Evolutionary conservation across 1,140 invertebrate genomes (phyloP).

Genomic region (Latrodectus geometricus): DNA sequence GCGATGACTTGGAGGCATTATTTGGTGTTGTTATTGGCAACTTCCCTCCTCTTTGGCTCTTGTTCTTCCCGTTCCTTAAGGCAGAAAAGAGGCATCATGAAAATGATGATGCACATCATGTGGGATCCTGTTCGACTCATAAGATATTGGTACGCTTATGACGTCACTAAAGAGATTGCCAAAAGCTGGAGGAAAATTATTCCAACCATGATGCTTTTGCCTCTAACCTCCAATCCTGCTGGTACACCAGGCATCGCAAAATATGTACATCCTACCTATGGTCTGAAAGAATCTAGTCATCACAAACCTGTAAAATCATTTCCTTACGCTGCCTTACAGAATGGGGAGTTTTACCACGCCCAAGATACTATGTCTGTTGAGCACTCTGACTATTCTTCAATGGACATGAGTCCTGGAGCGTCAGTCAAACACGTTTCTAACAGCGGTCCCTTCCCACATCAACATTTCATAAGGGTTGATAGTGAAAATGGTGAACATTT

Average conservation of each 20-base stretch:
- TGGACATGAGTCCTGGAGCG: not conserved
- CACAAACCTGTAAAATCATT: not conserved
- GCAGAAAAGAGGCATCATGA: constrained; percentile 42
- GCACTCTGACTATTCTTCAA: too few species aligned
- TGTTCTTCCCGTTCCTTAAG: not conserved
- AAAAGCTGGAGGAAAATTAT: constrained; percentile 54
- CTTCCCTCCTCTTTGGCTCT: not conserved
- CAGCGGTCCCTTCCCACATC: not conserved
- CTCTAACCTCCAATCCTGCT: not conserved
- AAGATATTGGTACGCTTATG: constrained; percentile 48
- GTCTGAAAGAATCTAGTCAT: not conserved
- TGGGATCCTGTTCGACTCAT: constrained; percentile 53
- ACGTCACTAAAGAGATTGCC: constrained; percentile 47
- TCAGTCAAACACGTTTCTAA: not conserved
- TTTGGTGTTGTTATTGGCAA: not conserved
- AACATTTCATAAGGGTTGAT: not conserved
- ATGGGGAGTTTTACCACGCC: too few species aligned
- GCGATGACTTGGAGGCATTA: not conserved
- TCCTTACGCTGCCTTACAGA: not conserved
- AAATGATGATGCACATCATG: constrained; percentile 60
- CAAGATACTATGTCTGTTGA: too few species aligned
- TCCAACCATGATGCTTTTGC: constrained; percentile 39
- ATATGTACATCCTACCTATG: constrained; percentile 39
- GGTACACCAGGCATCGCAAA: constrained; percentile 26
- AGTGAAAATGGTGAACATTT: not conserved